These are phyloP conservation scores for Hirundichthys speculiger DNA, from an alignment of 2,113 vertebrate species.

Conservation along the genomic window DNA sequence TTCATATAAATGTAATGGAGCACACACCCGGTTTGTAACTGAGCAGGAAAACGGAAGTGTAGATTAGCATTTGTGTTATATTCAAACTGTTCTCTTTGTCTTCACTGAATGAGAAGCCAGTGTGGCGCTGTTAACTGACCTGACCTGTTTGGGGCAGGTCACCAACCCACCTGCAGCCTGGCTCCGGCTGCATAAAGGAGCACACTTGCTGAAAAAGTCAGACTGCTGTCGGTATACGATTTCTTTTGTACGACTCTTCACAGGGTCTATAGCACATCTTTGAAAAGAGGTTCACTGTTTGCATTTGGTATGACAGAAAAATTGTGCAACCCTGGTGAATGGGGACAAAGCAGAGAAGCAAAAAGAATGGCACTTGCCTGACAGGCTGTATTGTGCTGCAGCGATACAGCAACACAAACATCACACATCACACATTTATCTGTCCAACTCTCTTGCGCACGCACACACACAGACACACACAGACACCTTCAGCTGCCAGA, in stretches of 20 bases:
- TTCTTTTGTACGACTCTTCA: constrained; percentile 54
- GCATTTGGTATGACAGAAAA: constrained; percentile 43
- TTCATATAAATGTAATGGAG: no score
- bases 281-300: constrained; percentile 42
- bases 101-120: constrained; percentile 27
- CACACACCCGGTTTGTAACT: no score
- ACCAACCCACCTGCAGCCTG: constrained; percentile 26
- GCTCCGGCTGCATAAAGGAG: constrained; percentile 53
- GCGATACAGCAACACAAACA: constrained; percentile 46
- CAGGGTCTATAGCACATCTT: constrained; percentile 35
- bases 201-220: constrained; percentile 48
- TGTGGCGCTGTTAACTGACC: constrained; percentile 18
- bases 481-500: not conserved
- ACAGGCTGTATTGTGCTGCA: constrained; percentile 55
- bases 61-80: constrained; percentile 4
- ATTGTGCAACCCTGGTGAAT: constrained; percentile 42
- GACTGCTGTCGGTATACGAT: constrained; percentile 36
- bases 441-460: constrained; percentile 10
- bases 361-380: constrained; percentile 46
- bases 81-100: constrained; percentile 31
- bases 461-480: no score
- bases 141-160: constrained; percentile 21
- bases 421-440: constrained; percentile 29
- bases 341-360: constrained; percentile 47
- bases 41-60: no score